A percentile compares a stretch with the other conserved stretches of the same genome.
These are phyloP conservation scores for Amitus sp. DNA, from an alignment of 2,888 invertebrate species.

Conservation along the genomic window DNA sequence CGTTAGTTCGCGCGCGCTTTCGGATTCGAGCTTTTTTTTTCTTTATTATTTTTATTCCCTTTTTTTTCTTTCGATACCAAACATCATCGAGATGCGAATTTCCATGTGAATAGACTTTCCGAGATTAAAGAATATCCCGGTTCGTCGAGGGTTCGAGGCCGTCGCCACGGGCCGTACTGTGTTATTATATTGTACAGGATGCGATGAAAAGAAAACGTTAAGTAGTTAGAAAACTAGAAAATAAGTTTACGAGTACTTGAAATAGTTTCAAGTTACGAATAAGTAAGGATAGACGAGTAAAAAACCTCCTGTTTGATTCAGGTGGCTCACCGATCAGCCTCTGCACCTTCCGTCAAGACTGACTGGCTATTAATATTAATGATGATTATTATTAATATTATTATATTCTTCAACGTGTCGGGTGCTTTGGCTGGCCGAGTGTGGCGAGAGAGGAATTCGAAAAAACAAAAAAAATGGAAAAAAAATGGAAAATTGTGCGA, in stretches of 20 bases:
- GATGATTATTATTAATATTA: conserved; percentile 50
- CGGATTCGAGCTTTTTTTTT: conserved; percentile 2
- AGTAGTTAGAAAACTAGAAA: conserved; percentile 59
- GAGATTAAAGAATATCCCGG: too few relatives aligned
- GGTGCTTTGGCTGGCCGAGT: conserved; percentile 60
- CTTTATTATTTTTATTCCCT: too few relatives aligned
- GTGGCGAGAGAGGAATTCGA: conserved; percentile 33
- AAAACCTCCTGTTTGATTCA: conserved; percentile 31
- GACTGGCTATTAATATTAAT: conserved; percentile 61
- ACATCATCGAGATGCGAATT: conserved; percentile 1
- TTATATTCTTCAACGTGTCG: conserved; percentile 40
- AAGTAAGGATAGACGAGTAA: conserved; percentile 47
- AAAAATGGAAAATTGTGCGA: too few relatives aligned
- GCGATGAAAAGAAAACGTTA: conserved; percentile 44
- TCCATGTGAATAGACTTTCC: not conserved
- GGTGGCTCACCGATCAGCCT: conserved; percentile 57
- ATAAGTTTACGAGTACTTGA: conserved; percentile 49
- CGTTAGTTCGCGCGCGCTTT: conserved; percentile 27
- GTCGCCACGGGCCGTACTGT: conserved; percentile 37
- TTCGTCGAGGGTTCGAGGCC: conserved; percentile 28
- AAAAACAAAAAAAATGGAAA: conserved; percentile 31
- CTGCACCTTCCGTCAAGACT: conserved; percentile 62
- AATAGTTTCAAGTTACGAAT: conserved; percentile 47
- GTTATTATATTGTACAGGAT: conserved; percentile 47
- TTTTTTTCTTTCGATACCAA: not conserved